Conservation (phyloP, 2,113 vertebrate genomes). For the Elgaria multicarinata region DNA sequence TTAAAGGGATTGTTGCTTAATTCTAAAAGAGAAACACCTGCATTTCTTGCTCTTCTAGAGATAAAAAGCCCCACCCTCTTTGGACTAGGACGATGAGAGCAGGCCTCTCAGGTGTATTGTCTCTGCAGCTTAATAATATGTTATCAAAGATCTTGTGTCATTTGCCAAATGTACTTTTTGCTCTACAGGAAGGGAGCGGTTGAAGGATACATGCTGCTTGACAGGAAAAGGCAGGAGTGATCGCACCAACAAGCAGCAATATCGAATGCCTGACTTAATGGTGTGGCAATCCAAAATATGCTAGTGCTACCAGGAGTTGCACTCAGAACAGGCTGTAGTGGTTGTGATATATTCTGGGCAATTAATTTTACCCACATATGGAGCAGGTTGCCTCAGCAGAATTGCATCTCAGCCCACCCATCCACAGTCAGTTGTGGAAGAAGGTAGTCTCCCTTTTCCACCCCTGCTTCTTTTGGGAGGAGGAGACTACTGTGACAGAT, state of each 20-base stretch:
- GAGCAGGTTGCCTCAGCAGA: neutral
- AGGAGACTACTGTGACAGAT: no score
- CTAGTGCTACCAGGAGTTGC: neutral
- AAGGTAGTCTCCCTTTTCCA: neutral
- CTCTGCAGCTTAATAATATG: neutral
- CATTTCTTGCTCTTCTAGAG: neutral
- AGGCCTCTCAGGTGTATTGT: neutral
- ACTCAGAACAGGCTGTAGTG: neutral
- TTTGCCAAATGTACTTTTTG: neutral
- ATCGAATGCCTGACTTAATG: neutral
- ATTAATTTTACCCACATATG: neutral
- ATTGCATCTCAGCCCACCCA: neutral
- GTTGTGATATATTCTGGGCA: neutral
- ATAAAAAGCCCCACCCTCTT: neutral
- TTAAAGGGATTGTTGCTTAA: neutral
- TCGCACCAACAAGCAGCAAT: no score
- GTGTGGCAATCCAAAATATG: neutral
- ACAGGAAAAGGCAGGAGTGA: neutral
- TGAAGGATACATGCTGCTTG: neutral
- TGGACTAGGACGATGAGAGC: neutral
- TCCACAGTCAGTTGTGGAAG: neutral
- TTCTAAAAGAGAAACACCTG: neutral
- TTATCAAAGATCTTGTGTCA: neutral
- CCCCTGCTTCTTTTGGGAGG: neutral
- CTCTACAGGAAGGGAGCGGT: neutral